Conservation (phyloP, 2,888 invertebrate species). For the Bombylius major region DNA sequence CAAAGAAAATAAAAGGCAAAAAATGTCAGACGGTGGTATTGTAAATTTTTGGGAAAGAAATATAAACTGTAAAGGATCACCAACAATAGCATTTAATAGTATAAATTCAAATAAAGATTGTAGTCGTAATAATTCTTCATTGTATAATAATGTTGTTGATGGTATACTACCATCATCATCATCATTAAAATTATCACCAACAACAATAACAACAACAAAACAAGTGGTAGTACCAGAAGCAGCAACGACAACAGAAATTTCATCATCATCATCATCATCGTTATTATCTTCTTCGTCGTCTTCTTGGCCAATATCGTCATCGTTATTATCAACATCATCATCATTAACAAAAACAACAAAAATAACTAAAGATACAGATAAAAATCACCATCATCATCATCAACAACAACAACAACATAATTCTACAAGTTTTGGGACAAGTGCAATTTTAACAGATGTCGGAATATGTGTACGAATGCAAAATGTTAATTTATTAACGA, state of each 20-base stretch:
- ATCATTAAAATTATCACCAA: too few relatives aligned
- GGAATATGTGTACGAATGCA: conserved; percentile 17
- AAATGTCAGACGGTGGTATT: background rate
- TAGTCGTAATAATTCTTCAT: too few relatives aligned
- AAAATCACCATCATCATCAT: too few relatives aligned
- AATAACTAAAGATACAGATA: too few relatives aligned
- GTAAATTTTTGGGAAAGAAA: background rate
- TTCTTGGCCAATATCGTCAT: background rate
- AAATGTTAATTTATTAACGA: conserved; percentile 11
- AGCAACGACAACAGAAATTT: background rate
- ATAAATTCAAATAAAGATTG: too few relatives aligned
- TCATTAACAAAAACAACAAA: too few relatives aligned
- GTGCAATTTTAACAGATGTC: conserved; percentile 14
- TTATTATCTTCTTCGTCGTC: background rate
- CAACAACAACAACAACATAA: background rate
- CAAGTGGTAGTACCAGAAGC: background rate
- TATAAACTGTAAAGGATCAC: too few relatives aligned
- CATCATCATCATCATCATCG: background rate
- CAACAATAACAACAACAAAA: too few relatives aligned
- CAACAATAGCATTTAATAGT: too few relatives aligned
- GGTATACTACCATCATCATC: background rate
- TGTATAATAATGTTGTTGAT: background rate
- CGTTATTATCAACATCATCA: background rate
- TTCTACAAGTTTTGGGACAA: background rate
- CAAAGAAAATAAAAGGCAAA: background rate